Evolutionary conservation across 2,113 vertebrate genomes (phyloP).

Genomic region (Donacobius atricapilla): DNA sequence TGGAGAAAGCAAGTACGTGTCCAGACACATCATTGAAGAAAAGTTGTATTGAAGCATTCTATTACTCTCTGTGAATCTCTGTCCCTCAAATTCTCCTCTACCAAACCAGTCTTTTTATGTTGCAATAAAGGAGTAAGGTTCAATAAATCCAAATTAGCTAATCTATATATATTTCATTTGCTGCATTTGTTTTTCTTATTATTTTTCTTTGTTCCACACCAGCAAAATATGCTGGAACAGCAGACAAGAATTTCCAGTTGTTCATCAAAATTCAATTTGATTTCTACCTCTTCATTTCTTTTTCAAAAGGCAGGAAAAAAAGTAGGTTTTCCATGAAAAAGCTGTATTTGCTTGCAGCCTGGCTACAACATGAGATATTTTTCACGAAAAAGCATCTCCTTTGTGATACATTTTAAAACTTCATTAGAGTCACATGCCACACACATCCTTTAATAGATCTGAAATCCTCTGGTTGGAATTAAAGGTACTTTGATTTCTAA

Average conservation of each 20-base stretch:
- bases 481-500: not conserved
- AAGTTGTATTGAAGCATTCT: not conserved
- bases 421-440: not conserved
- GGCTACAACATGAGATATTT: not conserved
- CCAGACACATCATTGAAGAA: not conserved
- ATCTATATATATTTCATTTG: not conserved
- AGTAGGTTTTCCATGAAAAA: not conserved
- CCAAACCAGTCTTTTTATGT: not conserved
- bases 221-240: not conserved
- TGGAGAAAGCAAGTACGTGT: not conserved
- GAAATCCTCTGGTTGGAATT: not conserved
- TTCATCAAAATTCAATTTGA: conserved; percentile 13
- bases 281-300: not conserved
- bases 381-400: not conserved
- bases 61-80: not conserved
- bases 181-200: not conserved
- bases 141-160: not conserved
- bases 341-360: not conserved
- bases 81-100: not conserved
- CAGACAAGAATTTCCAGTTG: not conserved
- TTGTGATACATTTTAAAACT: not conserved
- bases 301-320: not conserved
- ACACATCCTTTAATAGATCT: not conserved
- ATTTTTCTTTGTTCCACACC: not conserved
- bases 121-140: not conserved